These are phyloP conservation scores for Camelus dromedarius DNA, from an alignment of 2,113 vertebrate species.

Conservation along the genomic window DNA sequence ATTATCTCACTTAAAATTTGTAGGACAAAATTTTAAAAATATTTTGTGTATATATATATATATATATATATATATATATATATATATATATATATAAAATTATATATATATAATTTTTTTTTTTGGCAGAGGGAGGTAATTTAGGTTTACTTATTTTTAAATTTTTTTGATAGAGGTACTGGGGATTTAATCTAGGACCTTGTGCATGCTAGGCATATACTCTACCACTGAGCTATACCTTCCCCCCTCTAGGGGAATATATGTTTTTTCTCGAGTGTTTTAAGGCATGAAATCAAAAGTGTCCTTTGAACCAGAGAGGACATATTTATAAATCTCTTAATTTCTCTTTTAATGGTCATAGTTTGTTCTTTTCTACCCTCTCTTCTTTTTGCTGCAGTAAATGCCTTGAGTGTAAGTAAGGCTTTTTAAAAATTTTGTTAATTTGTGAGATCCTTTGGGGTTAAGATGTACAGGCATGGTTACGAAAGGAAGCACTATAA, in stretches of 20 bases:
- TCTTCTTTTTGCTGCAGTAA: not conserved
- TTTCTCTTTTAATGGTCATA: slow-evolving; percentile 10
- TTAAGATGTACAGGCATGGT: not conserved
- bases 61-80: too few relatives aligned
- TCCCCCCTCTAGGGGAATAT: not conserved
- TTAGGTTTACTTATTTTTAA: too few relatives aligned
- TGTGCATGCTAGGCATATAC: too few relatives aligned
- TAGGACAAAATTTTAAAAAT: too few relatives aligned
- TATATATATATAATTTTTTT: too few relatives aligned
- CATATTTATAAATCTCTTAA: slow-evolving; percentile 39
- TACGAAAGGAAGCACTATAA: not conserved
- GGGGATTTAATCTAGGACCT: too few relatives aligned
- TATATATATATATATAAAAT: too few relatives aligned
- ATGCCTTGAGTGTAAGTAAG: not conserved
- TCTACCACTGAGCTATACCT: too few relatives aligned
- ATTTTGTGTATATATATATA: too few relatives aligned
- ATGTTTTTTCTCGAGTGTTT: not conserved
- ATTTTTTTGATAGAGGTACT: too few relatives aligned
- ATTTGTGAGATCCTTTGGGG: not conserved
- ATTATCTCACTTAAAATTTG: not conserved
- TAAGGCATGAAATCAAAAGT: not conserved
- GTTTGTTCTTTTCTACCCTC: not conserved
- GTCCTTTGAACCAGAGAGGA: not conserved
- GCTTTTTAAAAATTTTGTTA: not conserved
- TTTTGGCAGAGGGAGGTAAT: too few relatives aligned